Base-by-base conservation (phyloP, 2,113 vertebrate species). In the Triplophysa siluroides region DNA sequence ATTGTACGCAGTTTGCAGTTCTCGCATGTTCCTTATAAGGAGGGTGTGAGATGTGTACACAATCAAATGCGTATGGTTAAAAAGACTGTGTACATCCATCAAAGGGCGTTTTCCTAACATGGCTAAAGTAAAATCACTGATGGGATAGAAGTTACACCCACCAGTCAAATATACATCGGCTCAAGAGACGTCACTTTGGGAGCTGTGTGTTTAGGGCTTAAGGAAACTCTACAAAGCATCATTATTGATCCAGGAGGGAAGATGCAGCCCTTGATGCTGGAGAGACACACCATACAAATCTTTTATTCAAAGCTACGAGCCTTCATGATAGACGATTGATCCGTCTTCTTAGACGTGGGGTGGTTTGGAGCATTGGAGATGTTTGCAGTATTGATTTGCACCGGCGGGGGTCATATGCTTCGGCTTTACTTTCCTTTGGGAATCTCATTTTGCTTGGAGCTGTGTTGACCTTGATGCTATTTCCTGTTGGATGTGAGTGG, bases 381-480 rank as follows among this genome's bases (percentile, higher is more conserved):
- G 43, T 26, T 52, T 41, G 10, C 29, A 14, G 60, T 65, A 76
- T 61, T 38, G 65, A 62, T 43, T 68, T n/a, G 43, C 41, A 26
- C 58, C 5, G n/a, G 63, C 18, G 12, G n/a, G 41, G 50, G 21
- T 45, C 77, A 69, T 29, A 21, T 41, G 41, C 50, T 11, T 65
- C 29, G 10, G 45, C 6, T 67, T 72, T 24, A 16, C 54, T 41
- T 72, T 81, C 77, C 76, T 54, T 54, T 74, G 60, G 61, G 26
- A 68, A 64, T 79, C 18, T 23, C 60, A 69, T 81, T 69, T 75
- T 54, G 19, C 65, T 83, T 58, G 73, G 41, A 66, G 68, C 71
- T 21, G 60, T 43, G 47, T 64, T 72, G 47, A 78, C 82, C 72
- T 85, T 76, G 61, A 74, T 11, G 47, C 54, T 64, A 38, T 67